Conservation (phyloP, 2,113 vertebrate species). For the Cnemophilus loriae region DNA sequence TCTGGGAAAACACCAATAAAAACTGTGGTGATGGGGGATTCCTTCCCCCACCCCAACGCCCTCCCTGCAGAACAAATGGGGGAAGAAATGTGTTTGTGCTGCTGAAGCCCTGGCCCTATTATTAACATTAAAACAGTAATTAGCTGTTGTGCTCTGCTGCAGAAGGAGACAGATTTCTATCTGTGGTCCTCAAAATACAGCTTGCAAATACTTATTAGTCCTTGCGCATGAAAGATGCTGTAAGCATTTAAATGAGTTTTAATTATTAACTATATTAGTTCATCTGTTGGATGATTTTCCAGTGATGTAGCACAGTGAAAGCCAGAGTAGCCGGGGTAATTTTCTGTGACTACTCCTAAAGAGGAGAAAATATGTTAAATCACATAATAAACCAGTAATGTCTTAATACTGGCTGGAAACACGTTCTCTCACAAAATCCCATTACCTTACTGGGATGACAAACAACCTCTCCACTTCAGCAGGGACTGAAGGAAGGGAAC, state of each 20-base stretch:
- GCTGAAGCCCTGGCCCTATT: background rate
- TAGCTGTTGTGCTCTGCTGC: background rate
- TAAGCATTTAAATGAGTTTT: slow-evolving; percentile 44
- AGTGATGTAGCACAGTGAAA: slow-evolving; percentile 24
- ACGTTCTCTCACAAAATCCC: background rate
- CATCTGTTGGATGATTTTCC: slow-evolving; percentile 47
- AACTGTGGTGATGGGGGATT: background rate
- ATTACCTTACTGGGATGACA: background rate
- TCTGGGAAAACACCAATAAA: background rate
- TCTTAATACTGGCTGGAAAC: background rate
- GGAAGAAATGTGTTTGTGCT: background rate
- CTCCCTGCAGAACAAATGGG: background rate
- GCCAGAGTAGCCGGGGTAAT: background rate
- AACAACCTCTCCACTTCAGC: background rate
- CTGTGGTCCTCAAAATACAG: slow-evolving; percentile 3
- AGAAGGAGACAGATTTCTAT: background rate
- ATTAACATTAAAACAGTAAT: background rate
- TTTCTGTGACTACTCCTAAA: slow-evolving; percentile 28
- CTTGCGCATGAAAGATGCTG: background rate
- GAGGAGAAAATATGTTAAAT: background rate
- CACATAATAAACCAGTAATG: background rate
- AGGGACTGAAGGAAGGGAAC: background rate
- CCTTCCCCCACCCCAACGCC: rapidly evolving
- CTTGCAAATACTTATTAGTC: background rate
- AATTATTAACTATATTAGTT: slow-evolving; percentile 59